Percentiles rank a stretch among this genome's conserved stretches.
Conservation (phyloP, 2,888 invertebrate species). For the Teleogryllus oceanicus region DNA sequence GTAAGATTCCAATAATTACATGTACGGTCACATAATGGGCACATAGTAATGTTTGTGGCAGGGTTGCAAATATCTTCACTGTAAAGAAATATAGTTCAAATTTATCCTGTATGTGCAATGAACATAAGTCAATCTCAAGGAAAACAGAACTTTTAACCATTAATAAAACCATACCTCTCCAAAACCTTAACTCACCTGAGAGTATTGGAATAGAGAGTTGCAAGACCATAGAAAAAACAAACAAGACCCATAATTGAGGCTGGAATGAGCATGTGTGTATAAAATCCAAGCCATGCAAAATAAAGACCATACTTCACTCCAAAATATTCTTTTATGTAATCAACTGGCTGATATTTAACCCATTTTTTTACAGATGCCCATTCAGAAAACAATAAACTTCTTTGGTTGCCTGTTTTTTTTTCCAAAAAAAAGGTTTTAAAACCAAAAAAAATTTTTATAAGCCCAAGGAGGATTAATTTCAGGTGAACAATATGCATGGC, state of each 20-base stretch:
- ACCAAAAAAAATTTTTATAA: too few relatives aligned
- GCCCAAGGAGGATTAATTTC: too few relatives aligned
- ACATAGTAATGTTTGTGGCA: constrained; percentile 63
- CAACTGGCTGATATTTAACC: constrained; percentile 71
- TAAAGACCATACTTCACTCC: constrained; percentile 75
- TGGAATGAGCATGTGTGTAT: constrained; percentile 77
- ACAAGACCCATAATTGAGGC: constrained; percentile 65
- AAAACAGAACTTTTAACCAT: background rate
- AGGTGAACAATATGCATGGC: too few relatives aligned
- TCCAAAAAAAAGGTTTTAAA: too few relatives aligned
- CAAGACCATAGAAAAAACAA: constrained; percentile 60
- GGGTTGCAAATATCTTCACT: constrained; percentile 59
- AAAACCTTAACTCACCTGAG: constrained; percentile 45
- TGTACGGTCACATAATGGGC: constrained; percentile 72
- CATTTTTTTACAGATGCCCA: constrained; percentile 69
- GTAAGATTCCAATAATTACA: constrained; percentile 72
- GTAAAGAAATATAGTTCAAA: constrained; percentile 23
- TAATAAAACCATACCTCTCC: background rate
- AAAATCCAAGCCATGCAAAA: constrained; percentile 83
- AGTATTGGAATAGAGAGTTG: constrained; percentile 51
- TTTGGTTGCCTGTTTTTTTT: constrained; percentile 51
- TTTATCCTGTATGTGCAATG: background rate
- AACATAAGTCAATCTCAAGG: background rate
- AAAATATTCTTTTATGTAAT: constrained; percentile 73
- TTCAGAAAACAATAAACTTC: constrained; percentile 60